Conservation (phyloP, 2,797 vertebrate genomes). For the Denticeps clupeoides region DNA sequence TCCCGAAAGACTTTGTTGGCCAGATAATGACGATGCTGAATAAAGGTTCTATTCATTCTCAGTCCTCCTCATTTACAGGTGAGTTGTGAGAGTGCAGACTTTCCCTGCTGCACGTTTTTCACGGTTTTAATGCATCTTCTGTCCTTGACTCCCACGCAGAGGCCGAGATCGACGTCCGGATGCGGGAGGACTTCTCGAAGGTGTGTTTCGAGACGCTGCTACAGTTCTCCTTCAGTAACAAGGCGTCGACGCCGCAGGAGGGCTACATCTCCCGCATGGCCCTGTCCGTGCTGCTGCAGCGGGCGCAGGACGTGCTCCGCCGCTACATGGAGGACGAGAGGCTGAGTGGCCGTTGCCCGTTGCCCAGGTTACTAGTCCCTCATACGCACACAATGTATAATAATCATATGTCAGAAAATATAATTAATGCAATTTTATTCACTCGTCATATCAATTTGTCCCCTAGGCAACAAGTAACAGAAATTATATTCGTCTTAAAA, state of each 20-base stretch:
- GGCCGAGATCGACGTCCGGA: slow-evolving; percentile 91
- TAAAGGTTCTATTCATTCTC: slow-evolving; percentile 96
- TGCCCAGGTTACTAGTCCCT: slow-evolving; percentile 72
- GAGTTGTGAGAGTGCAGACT: slow-evolving; percentile 12
- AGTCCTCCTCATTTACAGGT: slow-evolving; percentile 97
- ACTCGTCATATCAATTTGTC: no score
- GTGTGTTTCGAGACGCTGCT: slow-evolving; percentile 97
- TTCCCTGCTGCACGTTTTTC: background rate
- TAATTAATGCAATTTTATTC: no score
- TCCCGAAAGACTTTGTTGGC: slow-evolving; percentile 97
- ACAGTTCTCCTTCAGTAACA: slow-evolving; percentile 98
- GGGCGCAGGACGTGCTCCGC: slow-evolving; percentile 87
- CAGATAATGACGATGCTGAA: slow-evolving; percentile 99
- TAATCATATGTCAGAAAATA: background rate
- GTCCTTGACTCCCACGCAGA: slow-evolving; percentile 56
- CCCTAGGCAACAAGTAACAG: slow-evolving; percentile 93
- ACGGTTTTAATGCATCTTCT: background rate
- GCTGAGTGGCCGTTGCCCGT: slow-evolving; percentile 90
- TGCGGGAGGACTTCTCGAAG: slow-evolving; percentile 97
- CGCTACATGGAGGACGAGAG: slow-evolving; percentile 92
- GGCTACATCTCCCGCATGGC: slow-evolving; percentile 98
- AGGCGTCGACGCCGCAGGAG: slow-evolving; percentile 96
- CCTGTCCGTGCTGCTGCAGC: slow-evolving; percentile 86
- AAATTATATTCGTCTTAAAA: slow-evolving; percentile 98
- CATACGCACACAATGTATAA: background rate